Percentiles rank a stretch among this genome's conserved stretches.
Conservation (phyloP, 2,113 vertebrate species). For the Picathartes gymnocephalus region DNA sequence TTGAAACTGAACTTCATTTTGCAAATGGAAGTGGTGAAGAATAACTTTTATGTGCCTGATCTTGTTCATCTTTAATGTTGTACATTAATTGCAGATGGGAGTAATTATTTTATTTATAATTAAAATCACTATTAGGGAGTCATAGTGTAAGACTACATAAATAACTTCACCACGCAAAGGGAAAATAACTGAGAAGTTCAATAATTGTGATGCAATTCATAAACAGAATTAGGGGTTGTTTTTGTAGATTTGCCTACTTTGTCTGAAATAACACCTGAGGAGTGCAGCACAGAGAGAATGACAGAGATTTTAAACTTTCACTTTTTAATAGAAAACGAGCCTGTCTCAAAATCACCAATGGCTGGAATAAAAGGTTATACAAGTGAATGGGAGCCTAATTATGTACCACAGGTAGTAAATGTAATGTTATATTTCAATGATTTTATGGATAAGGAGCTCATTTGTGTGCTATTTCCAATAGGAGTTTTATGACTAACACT, state of each 20-base stretch:
- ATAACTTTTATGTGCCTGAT: not conserved
- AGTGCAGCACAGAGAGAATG: not conserved
- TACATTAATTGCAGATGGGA: not conserved
- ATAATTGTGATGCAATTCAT: not conserved
- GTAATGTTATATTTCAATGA: conserved; percentile 58
- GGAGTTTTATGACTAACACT: conserved; percentile 50
- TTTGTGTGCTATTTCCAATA: conserved; percentile 60
- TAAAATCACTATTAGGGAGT: not conserved
- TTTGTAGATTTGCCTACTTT: not conserved
- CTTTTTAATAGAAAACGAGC: not conserved
- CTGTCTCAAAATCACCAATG: conserved; percentile 42
- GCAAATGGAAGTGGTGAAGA: not conserved
- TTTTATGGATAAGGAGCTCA: conserved; percentile 64
- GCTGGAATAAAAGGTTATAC: conserved; percentile 42
- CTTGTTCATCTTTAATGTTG: not conserved
- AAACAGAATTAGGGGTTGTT: not conserved
- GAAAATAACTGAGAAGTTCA: conserved; percentile 4
- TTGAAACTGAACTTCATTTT: not conserved
- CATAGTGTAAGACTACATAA: not conserved
- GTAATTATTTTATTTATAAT: not conserved
- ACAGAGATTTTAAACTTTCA: not conserved
- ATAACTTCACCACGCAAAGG: not conserved
- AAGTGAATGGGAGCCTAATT: conserved; percentile 58
- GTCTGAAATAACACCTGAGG: not conserved
- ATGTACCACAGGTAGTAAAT: conserved; percentile 65